Percentiles rank a stretch among this genome's conserved stretches.
These are phyloP conservation scores for Clivina fossor DNA, from an alignment of 2,888 invertebrate species.

Conservation along the genomic window DNA sequence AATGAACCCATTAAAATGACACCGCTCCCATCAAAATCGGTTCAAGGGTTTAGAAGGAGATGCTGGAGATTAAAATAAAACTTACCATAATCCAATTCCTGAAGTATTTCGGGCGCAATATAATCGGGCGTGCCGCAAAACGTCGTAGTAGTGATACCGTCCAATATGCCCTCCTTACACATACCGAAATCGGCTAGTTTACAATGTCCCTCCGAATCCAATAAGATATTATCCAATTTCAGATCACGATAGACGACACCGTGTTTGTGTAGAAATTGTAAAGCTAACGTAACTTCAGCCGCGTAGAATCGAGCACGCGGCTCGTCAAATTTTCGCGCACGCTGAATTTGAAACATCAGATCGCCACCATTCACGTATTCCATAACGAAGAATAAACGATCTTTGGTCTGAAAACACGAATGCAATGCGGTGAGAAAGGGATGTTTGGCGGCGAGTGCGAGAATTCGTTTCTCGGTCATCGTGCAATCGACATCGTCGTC, in stretches of 20 bases:
- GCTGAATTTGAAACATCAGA: slow-evolving; percentile 99
- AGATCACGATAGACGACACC: slow-evolving; percentile 98
- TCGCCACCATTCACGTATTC: slow-evolving; percentile 99
- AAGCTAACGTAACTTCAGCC: slow-evolving; percentile 95
- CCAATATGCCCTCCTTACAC: slow-evolving; percentile 93
- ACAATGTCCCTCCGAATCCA: slow-evolving; percentile 94
- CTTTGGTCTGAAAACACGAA: slow-evolving; percentile 95
- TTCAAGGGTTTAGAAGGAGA: too few relatives aligned
- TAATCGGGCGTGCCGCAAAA: slow-evolving; percentile 99
- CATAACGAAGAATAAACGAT: slow-evolving; percentile 95
- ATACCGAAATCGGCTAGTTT: slow-evolving; percentile 91
- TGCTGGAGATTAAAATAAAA: too few relatives aligned
- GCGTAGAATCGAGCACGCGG: slow-evolving; percentile 95
- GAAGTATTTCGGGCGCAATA: slow-evolving; percentile 84
- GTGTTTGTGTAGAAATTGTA: slow-evolving; percentile 95
- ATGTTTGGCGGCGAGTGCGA: slow-evolving; percentile 95
- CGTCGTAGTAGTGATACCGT: slow-evolving; percentile 88
- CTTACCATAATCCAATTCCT: slow-evolving; percentile 41
- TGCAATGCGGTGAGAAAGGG: slow-evolving; percentile 97
- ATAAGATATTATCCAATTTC: slow-evolving; percentile 96
- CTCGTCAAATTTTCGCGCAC: slow-evolving; percentile 97
- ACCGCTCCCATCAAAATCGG: too few relatives aligned
- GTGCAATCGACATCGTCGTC: slow-evolving; percentile 99
- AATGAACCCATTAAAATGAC: too few relatives aligned
- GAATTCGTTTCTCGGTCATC: slow-evolving; percentile 96